phyloP scores from a whole-genome alignment of 2,113 vertebrate genomes.

The Ophthalmolycus amberensis region DNA sequence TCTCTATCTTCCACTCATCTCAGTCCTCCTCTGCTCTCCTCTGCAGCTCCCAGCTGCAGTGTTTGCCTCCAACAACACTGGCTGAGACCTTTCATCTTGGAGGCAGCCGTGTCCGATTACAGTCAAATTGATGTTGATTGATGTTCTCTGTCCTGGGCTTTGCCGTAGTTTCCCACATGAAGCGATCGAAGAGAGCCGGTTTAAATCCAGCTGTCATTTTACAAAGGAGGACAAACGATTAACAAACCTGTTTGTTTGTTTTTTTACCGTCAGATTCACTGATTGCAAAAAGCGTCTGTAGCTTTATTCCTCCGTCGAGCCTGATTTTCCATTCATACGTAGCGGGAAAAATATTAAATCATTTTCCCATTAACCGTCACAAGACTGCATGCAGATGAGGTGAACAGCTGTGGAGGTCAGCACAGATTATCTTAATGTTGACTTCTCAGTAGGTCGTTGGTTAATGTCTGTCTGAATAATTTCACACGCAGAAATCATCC shows the following conservation, averaged over 20 bases:
- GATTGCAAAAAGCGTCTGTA: neutral
- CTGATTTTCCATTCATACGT: slow-evolving; percentile 5
- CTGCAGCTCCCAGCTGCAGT: slow-evolving; percentile 9
- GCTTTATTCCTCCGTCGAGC: neutral
- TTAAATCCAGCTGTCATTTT: slow-evolving; percentile 5
- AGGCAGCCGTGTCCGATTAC: slow-evolving; percentile 46
- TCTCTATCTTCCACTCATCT: neutral
- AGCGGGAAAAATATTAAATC: slow-evolving; percentile 5
- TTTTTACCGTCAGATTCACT: neutral
- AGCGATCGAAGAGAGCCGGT: slow-evolving; percentile 2
- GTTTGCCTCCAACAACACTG: neutral
- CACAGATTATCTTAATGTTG: slow-evolving; percentile 10
- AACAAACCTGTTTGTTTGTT: neutral
- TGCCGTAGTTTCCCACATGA: slow-evolving; percentile 23
- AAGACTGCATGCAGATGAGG: slow-evolving; percentile 27
- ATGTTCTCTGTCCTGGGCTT: slow-evolving; percentile 24
- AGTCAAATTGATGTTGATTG: slow-evolving; percentile 53
- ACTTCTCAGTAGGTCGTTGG: neutral
- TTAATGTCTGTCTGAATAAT: slow-evolving; percentile 46
- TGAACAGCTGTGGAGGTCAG: slow-evolving; percentile 45
- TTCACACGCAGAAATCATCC: slow-evolving; percentile 50
- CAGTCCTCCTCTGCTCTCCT: neutral
- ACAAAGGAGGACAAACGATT: neutral
- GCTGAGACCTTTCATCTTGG: slow-evolving; percentile 32
- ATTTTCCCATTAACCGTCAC: neutral